Conservation (phyloP, 2,797 vertebrate genomes). For the Tiaroga cobitis region DNA sequence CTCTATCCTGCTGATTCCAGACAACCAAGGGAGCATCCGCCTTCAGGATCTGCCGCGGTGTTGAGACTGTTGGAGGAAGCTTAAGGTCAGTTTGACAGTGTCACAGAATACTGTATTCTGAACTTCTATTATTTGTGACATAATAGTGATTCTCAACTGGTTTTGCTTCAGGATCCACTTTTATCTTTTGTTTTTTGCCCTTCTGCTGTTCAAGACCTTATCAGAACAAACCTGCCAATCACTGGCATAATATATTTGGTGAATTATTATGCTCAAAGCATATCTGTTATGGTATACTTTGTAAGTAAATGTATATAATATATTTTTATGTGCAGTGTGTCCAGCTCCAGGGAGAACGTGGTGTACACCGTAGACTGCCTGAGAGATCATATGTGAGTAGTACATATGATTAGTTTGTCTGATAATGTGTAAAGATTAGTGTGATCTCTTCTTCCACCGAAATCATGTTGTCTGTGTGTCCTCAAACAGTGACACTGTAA, state of each 20-base stretch:
- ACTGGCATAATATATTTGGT: neutral
- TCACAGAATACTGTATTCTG: neutral
- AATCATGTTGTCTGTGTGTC: neutral
- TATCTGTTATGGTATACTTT: neutral
- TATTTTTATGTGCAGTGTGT: slow-evolving; percentile 79
- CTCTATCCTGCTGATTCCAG: slow-evolving; percentile 68
- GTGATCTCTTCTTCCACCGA: neutral
- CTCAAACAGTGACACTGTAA: slow-evolving; percentile 88
- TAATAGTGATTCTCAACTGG: neutral
- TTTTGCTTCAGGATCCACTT: no score
- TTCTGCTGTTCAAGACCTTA: neutral
- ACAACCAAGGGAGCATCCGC: slow-evolving; percentile 96
- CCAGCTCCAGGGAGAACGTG: slow-evolving; percentile 89
- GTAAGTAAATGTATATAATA: slow-evolving; percentile 45
- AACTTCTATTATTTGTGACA: neutral
- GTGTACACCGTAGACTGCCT: slow-evolving; percentile 89
- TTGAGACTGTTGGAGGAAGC: slow-evolving; percentile 92
- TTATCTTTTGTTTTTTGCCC: neutral
- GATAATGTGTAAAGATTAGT: neutral
- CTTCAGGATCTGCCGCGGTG: slow-evolving; percentile 91
- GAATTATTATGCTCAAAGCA: neutral
- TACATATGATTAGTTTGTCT: neutral
- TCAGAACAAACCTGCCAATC: neutral
- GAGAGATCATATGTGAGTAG: slow-evolving; percentile 89
- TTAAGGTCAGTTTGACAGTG: slow-evolving; percentile 82